Percentiles rank a stretch among this genome's conserved stretches.
phyloP scores from a whole-genome alignment of 2,113 vertebrate species.

The Protomyctophum bolini region DNA sequence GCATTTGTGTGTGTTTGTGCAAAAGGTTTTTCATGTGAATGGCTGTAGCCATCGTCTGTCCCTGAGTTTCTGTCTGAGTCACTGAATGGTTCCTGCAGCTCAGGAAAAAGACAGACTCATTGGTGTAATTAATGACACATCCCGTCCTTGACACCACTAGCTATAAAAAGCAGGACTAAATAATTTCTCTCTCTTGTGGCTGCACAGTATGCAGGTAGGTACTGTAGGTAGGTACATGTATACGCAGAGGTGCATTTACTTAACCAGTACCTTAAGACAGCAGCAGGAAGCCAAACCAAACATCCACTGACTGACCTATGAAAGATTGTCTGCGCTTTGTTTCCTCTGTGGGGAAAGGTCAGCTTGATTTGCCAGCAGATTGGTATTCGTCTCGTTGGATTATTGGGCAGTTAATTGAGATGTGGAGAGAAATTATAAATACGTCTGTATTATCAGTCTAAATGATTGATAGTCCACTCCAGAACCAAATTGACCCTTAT shows the following conservation, averaged over 20 bases:
- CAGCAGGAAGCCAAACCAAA: background rate
- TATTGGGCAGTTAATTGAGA: too few species aligned
- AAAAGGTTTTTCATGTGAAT: constrained; percentile 14
- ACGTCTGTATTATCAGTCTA: too few species aligned
- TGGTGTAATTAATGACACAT: constrained; percentile 52
- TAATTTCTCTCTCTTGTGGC: constrained; percentile 64
- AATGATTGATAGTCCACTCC: too few species aligned
- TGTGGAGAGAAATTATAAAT: too few species aligned
- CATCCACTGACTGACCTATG: background rate
- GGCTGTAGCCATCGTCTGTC: constrained; percentile 2
- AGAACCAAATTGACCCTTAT: too few species aligned
- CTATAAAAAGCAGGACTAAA: constrained; percentile 67
- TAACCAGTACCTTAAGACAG: constrained; percentile 34
- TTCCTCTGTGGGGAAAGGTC: background rate
- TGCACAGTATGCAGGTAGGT: constrained; percentile 7
- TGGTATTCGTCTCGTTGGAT: background rate
- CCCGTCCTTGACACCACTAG: constrained; percentile 64
- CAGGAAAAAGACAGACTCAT: constrained; percentile 35
- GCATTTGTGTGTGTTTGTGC: background rate
- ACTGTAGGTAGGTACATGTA: background rate
- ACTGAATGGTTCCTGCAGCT: constrained; percentile 18
- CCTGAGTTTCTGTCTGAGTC: constrained; percentile 47
- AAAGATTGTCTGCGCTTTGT: background rate
- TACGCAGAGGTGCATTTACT: constrained; percentile 43
- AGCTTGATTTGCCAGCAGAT: background rate